These are phyloP conservation scores for Bombus sylvicola DNA, from an alignment of 1,140 invertebrate genomes.

Conservation along the genomic window DNA sequence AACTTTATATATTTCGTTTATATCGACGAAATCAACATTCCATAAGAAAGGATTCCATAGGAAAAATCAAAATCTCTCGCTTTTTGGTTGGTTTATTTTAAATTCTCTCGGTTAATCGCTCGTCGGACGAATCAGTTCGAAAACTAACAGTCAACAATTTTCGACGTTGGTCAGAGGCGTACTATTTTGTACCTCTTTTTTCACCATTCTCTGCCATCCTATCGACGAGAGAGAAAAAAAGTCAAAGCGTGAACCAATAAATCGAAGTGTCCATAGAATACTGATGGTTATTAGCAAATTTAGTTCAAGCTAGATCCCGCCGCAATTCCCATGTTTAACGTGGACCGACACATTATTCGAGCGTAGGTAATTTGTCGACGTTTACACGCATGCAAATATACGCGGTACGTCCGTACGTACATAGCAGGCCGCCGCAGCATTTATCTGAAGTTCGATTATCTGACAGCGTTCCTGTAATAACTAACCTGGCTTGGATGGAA, in stretches of 20 bases:
- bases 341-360: constrained; percentile 62
- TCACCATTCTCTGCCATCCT: not conserved
- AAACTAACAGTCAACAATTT: constrained; percentile 13
- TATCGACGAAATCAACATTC: not conserved
- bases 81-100: not conserved
- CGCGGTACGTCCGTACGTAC: not conserved
- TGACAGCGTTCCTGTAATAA: constrained; percentile 58
- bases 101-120: not conserved
- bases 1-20: not conserved
- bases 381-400: constrained; percentile 58
- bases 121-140: not conserved
- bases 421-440: constrained; percentile 32
- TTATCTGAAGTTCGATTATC: constrained; percentile 61
- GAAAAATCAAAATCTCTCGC: not conserved
- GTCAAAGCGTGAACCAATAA: not conserved
- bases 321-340: constrained; percentile 56
- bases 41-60: no score
- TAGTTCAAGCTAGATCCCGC: constrained; percentile 52
- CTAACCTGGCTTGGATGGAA: constrained; percentile 58
- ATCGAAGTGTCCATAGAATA: constrained; percentile 38
- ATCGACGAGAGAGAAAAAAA: not conserved
- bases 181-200: not conserved
- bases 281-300: constrained; percentile 60
- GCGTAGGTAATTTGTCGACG: constrained; percentile 63
- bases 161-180: not conserved